Evolutionary conservation across 2,797 vertebrate genomes (phyloP), one percentile per base, ranked within the genome.

Genomic region (Argyrosomus regius): DNA sequence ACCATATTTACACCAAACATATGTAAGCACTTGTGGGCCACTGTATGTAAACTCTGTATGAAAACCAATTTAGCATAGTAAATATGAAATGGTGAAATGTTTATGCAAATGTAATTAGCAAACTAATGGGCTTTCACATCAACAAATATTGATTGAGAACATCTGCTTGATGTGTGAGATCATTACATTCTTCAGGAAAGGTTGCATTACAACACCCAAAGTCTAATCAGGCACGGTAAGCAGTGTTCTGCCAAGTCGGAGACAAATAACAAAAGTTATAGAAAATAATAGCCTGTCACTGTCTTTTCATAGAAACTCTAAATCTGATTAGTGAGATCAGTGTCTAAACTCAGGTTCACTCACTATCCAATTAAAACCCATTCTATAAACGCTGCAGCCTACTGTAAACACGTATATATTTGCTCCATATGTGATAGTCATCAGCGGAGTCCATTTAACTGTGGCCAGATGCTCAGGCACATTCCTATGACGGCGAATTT

Each of bases 61-160:
- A 91, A 92, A 88, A 87, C 53, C 78, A 84, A 84, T 93, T 91
- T 75, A 79, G 70, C 64, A 14, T 57, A 61, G 82, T 90, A 86
- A 90, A 92, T 92, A 88, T 84, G 81, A 90, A 92, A 88, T 63
- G 69, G 80, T 48, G 69, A 91, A 81, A 92, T 90, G 90, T 92
- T 93, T 93, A 94, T 94, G 92, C 91, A 94, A 93, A 95, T 95
- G 93, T 80, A 92, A 94, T 95, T 93, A 93, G 83, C 81, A 88
- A 87, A 88, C 82, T 87, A 90, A 93, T 88, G 81, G 84, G 79
- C 78, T 89, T 80, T 88, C 82, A 82, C 79, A 39, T 89, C 90
- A 92, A 90, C 84, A 90, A 81, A 82, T 91, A 92, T 85, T 83
- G 90, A 94, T 85, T 82, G 85, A 83, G 73, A 93, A 92, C 94